Evolutionary conservation across 1,140 invertebrate species (phyloP).

Genomic region (Cydia strobilella): DNA sequence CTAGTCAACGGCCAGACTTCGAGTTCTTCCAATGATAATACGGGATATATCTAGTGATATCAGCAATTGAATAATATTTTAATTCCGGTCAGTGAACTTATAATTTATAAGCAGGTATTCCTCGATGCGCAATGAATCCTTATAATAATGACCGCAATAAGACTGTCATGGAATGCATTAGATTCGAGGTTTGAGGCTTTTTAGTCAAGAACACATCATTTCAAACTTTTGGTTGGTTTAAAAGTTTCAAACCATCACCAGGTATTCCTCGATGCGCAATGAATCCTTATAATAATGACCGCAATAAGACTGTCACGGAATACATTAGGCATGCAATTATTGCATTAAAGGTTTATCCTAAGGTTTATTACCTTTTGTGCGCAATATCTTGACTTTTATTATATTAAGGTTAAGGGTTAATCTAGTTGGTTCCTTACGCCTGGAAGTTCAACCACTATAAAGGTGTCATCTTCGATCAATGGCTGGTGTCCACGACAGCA

Average conservation of each 20-base stretch:
- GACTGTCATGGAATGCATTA: neutral
- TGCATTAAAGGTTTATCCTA: neutral
- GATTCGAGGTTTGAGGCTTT: no score
- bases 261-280: neutral
- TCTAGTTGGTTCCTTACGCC: neutral
- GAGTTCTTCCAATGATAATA: neutral
- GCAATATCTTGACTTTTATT: neutral
- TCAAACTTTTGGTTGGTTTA: no score
- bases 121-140: neutral
- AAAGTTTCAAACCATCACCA: no score
- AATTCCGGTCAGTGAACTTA: conserved; percentile 20
- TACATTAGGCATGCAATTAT: neutral
- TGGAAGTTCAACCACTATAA: neutral
- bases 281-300: neutral
- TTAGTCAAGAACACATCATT: no score
- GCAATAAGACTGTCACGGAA: neutral
- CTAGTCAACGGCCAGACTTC: neutral
- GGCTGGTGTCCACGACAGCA: conserved; percentile 41
- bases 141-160: neutral
- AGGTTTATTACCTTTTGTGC: neutral
- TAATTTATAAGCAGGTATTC: conserved; percentile 4
- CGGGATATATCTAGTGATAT: neutral
- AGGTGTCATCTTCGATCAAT: conserved; percentile 30
- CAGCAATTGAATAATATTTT: conserved; percentile 2
- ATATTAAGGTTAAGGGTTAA: neutral